Evolutionary conservation across 2,113 vertebrate genomes (phyloP), one percentile per base, ranked within the genome.

Genomic region (Pituophis catenifer): DNA sequence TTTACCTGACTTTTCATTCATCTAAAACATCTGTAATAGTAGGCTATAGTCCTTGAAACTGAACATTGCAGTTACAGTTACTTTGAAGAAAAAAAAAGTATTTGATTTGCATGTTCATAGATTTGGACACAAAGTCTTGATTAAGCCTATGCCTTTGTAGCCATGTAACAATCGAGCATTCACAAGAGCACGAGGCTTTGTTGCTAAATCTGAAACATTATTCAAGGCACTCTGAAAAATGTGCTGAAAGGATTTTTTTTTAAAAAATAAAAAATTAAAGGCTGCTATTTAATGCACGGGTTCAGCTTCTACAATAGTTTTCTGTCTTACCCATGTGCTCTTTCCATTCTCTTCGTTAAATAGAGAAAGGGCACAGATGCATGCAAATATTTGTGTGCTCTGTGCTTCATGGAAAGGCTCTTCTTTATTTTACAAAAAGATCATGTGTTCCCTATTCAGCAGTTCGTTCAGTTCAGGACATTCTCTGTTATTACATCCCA

Each of bases 391-490:
- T 70, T 2, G 90, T 62, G 92, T 0, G 0, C 12, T 91, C 15
- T 33, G 48, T 89, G 89, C 55, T 94, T 33, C 89, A 55, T 44
- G 12, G 94, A 33, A 75, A 94, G 44, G 92, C 91, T 88, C 93
- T 93, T 44, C 87, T 95, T 59, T 19, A 50, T 89, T 23, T 11
- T n/a, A 54, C 94, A 58, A 92, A 90, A 86, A 96, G 94, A 93
- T 70, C 94, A 3, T 53, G 21, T 87, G 58, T 93, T 92, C 26
- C 0, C 21, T 89, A 8, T 89, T 90, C 1, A 0, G 6, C 1
- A 0, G 7, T 62, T 94, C 62, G 29, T 57, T 88, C 90, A 62
- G 88, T 88, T 90, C 91, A 75, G 1, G 50, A 86, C n/a, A 12
- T 1, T 0, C 29, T 54, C 93, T 33, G 0, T 15, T 12, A 93